Base-by-base conservation (phyloP, 2,888 invertebrate species). In the Pachycephus smyrnensis region DNA sequence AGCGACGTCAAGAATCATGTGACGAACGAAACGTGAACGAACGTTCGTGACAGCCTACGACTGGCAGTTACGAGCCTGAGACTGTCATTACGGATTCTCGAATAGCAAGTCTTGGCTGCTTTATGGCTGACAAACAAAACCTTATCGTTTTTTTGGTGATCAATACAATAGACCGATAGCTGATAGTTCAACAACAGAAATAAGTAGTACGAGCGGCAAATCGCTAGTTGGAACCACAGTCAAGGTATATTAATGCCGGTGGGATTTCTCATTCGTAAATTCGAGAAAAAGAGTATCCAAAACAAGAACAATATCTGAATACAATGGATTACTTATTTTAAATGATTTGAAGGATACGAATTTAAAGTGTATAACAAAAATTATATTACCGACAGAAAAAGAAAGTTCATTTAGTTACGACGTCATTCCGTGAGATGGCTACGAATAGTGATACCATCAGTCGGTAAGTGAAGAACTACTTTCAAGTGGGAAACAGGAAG, bases 1-100 rank as follows among this genome's bases (percentile, higher is more conserved):
- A 75, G 12, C 71, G 77, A 81, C 79, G 80, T 84, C 82, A 82
- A 82, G 80, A 80, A 83, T 84, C 85, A 84, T 82, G 78, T 84
- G 85, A 84, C 71, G 36, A 55, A 9, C 23, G 2, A 55, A 55
- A 55, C 55, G 33, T 33, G 1, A 33, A 4, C 4, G 15, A 55
- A 2, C 1, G 9, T 9, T 23, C 23, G 23, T 23, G 15, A 55
- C 23, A 23, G 23, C 9, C 23, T 55, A 55, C 23, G 4, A 55
- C 23, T 23, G 9, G 55, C 55, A 55, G 1, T 55, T 23, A n/a
- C 0, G 23, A 2, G 55, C 9, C 23, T 23, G 35, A 35, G 55
- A 23, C 55, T 9, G 9, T 40, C 15, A 55, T 55, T 40, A 40
- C 15, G n/a, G 15, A 55, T 55, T 55, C 23, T 23, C 55, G 6